Conservation (phyloP, 2,888 invertebrate species). For the Stictocephala bisonia region DNA sequence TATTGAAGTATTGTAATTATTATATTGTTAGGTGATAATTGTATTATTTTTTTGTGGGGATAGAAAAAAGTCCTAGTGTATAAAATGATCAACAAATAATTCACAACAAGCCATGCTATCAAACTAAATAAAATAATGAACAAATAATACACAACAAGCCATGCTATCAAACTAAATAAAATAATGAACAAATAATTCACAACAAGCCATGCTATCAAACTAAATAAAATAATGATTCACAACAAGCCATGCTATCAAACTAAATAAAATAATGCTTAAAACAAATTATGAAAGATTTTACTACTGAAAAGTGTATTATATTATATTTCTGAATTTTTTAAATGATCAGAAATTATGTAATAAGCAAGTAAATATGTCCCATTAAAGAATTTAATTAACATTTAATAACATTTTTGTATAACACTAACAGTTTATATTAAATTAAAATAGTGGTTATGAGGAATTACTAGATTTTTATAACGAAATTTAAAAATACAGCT, state of each 20-base stretch:
- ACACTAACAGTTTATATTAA: too few species aligned
- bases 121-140: background rate
- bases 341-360: too few species aligned
- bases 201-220: background rate
- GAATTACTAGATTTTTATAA: too few species aligned
- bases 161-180: background rate
- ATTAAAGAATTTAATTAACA: too few species aligned
- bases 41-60: conserved; percentile 43
- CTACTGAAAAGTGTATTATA: too few species aligned
- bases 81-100: background rate
- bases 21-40: conserved; percentile 43
- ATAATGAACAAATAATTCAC: background rate
- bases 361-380: too few species aligned
- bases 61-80: conserved; percentile 20
- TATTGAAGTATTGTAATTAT: conserved; percentile 28
- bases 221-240: background rate
- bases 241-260: background rate
- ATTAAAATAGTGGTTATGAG: too few species aligned
- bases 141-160: background rate
- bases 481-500: too few species aligned
- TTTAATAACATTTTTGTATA: too few species aligned
- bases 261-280: background rate
- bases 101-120: background rate
- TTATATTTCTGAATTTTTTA: too few species aligned
- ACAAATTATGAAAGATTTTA: too few species aligned